Base-by-base conservation (phyloP, 2,113 vertebrate species). In the Anguilla japonica region DNA sequence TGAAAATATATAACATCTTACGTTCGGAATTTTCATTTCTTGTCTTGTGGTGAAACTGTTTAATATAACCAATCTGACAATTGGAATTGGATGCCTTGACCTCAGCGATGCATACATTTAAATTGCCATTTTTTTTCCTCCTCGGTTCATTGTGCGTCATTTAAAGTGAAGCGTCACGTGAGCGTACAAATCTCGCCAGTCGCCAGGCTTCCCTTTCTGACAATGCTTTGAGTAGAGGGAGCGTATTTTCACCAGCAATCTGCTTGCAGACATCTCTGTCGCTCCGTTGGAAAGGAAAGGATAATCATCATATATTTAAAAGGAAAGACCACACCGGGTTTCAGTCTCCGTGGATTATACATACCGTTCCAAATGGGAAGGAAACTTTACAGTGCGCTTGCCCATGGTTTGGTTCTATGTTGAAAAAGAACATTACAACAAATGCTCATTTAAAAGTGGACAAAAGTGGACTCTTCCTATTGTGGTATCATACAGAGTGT, bases 151-250 rank as follows among this genome's bases (percentile, higher is more conserved):
- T 79, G 82, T 90, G 87, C 87, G 86, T 90, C 87, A 88, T 83
- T 88, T 67, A 83, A 75, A 82, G 84, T 81, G 81, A 50, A 20
- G 83, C 83, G 87, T 90, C 88, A 90, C 90, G 87, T 87, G 88
- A 83, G 75, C 41, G 78, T 84, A 87, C 57, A 90, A 87, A 85
- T 50, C 14, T 81, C 39, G 82, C 84, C 81, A 79, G 41, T 81
- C 39, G 82, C 84, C 81, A 79, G 41, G 63, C 78, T 43, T 86
- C 26, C 34, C 29, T 79, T 7, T 29, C 67, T 75, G 82, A 71
- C 50, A 79, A 85, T 29, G 83, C 84, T 82, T 56, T 0, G 29
- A 79, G 34, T 41, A 41, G 40, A 41, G 29, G 41, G 40, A 18
- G 79, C 71, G 26, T 75, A 22, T 75, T 75, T 34, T 75, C 60